Conservation (phyloP, 2,797 vertebrate species). For the Parambassis ranga region DNA sequence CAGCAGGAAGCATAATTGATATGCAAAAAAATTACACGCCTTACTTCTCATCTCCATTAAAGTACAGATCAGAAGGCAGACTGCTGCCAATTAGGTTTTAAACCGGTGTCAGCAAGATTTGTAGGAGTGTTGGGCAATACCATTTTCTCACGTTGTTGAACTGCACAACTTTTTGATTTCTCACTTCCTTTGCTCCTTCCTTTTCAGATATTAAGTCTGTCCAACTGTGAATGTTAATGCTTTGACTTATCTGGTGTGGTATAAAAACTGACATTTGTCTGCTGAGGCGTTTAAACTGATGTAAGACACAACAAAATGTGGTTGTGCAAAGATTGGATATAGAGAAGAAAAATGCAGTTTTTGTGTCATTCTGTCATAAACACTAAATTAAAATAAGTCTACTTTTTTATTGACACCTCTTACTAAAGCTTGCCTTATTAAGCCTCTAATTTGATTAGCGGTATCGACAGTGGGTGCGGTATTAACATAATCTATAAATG, state of each 20-base stretch:
- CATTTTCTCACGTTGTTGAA: slow-evolving; percentile 52
- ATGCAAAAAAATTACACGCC: slow-evolving; percentile 49
- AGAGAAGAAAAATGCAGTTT: neutral
- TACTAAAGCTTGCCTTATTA: slow-evolving; percentile 5
- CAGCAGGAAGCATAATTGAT: slow-evolving; percentile 42
- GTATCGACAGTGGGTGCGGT: slow-evolving; percentile 31
- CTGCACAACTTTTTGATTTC: slow-evolving; percentile 13
- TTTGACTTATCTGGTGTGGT: slow-evolving; percentile 28
- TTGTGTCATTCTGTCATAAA: neutral
- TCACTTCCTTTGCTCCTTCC: slow-evolving; percentile 3
- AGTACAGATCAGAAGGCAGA: slow-evolving; percentile 34
- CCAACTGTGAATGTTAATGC: slow-evolving; percentile 3
- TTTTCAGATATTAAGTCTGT: slow-evolving; percentile 33
- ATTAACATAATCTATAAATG: slow-evolving; percentile 37
- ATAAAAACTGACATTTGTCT: neutral
- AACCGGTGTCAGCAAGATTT: slow-evolving; percentile 56
- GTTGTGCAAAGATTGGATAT: neutral
- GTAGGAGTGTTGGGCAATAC: slow-evolving; percentile 32
- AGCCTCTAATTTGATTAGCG: slow-evolving; percentile 28
- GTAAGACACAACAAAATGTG: neutral
- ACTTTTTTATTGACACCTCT: slow-evolving; percentile 5
- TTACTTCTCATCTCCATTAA: slow-evolving; percentile 45
- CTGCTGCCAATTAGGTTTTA: slow-evolving; percentile 52
- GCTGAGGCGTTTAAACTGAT: neutral
- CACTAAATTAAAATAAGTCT: neutral